A percentile compares a stretch with the other conserved stretches of the same genome.
phyloP scores from a whole-genome alignment of 2,797 vertebrate genomes.

The Cyprinodon diabolis region DNA sequence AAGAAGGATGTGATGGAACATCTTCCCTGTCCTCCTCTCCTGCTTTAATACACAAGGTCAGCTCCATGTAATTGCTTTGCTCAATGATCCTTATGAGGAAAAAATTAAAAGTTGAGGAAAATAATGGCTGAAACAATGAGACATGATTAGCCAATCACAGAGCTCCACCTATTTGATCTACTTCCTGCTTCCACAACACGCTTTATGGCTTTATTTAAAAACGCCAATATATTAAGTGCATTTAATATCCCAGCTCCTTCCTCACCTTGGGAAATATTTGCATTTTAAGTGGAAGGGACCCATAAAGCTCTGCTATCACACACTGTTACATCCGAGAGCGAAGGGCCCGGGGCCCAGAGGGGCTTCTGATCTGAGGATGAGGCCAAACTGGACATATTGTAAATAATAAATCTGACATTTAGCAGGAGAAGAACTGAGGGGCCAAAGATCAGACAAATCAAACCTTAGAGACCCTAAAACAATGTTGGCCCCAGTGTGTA shows the following conservation, averaged over 20 bases:
- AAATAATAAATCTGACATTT: neutral
- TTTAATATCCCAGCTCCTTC: conserved; percentile 44
- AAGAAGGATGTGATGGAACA: conserved; percentile 56
- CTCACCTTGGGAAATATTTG: conserved; percentile 68
- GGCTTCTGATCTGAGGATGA: neutral
- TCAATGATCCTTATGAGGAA: conserved; percentile 95
- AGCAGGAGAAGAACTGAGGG: neutral
- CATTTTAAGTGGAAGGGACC: conserved; percentile 48
- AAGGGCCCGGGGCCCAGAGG: no score
- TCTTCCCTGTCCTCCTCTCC: conserved; percentile 68
- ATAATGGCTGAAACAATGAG: conserved; percentile 95
- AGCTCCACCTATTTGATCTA: conserved; percentile 71
- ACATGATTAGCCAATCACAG: conserved; percentile 89
- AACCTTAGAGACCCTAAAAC: no score
- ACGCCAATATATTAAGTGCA: conserved; percentile 60
- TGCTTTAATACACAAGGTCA: conserved; percentile 87
- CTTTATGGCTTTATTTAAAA: conserved; percentile 67
- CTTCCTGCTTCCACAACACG: conserved; percentile 59
- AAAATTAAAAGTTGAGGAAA: conserved; percentile 95
- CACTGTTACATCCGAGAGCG: conserved; percentile 24
- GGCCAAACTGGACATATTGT: neutral
- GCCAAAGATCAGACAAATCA: no score
- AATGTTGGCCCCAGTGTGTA: no score
- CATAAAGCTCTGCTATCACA: conserved; percentile 30
- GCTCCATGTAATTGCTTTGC: conserved; percentile 92